Evolutionary conservation across 1,140 invertebrate species (phyloP).

Genomic region (Caenorhabditis elegans): DNA sequence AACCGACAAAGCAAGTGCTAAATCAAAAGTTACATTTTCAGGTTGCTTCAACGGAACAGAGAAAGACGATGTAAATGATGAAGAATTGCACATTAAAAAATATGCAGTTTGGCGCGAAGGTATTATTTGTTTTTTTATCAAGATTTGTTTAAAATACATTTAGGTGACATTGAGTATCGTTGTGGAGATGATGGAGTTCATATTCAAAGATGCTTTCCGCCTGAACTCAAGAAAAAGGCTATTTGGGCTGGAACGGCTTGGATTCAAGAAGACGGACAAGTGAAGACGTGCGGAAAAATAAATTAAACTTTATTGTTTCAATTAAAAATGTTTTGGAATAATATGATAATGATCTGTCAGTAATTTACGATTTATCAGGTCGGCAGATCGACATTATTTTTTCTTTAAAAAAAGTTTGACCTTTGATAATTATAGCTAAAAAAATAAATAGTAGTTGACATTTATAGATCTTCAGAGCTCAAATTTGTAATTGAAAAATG

Average conservation of each 20-base stretch:
- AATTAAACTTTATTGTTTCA: too few relatives aligned
- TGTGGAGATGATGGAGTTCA: constrained; percentile 3
- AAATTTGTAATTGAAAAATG: too few relatives aligned
- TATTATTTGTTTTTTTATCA: too few relatives aligned
- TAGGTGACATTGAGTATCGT: background rate
- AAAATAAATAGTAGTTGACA: too few relatives aligned
- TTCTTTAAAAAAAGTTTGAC: too few relatives aligned
- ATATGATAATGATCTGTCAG: too few relatives aligned
- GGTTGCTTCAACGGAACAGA: constrained; percentile 5
- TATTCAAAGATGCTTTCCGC: background rate
- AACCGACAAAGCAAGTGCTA: too few relatives aligned
- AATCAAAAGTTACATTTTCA: background rate
- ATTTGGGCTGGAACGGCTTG: background rate
- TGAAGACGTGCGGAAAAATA: background rate
- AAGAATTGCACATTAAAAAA: background rate
- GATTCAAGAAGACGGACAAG: constrained; percentile 24
- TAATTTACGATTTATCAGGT: too few relatives aligned
- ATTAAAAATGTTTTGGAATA: too few relatives aligned
- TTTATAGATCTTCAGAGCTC: too few relatives aligned
- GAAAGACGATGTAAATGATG: background rate
- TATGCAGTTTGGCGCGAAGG: constrained; percentile 18
- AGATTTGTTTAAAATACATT: background rate
- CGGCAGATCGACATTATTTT: too few relatives aligned
- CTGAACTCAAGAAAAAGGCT: background rate
- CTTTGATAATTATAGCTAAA: too few relatives aligned